Conservation (phyloP, 2,113 vertebrate genomes). For the Corapipo altera region DNA sequence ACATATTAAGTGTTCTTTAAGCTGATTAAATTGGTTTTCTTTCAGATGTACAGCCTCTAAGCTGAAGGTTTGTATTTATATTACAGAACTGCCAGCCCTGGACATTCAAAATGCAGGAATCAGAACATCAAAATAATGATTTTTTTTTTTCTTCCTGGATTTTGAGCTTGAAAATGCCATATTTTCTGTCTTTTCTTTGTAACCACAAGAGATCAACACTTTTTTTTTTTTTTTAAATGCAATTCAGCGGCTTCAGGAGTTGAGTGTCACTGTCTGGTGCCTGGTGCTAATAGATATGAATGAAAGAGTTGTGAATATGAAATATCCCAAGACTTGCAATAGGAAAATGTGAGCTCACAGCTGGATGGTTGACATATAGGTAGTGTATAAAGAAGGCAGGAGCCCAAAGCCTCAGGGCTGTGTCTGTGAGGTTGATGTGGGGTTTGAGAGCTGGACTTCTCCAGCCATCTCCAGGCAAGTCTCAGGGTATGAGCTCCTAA, state of each 20-base stretch:
- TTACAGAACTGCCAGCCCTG: background rate
- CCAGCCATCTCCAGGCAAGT: background rate
- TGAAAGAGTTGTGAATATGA: background rate
- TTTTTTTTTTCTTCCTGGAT: background rate
- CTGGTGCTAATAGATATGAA: background rate
- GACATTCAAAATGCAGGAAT: background rate
- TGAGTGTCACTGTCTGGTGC: background rate
- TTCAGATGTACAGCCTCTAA: background rate
- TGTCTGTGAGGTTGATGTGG: background rate
- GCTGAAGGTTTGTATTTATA: background rate
- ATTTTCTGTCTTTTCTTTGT: background rate
- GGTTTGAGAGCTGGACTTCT: background rate
- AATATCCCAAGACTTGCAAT: background rate
- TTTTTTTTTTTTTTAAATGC: background rate
- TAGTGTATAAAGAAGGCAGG: background rate
- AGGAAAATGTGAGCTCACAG: background rate
- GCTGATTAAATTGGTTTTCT: background rate
- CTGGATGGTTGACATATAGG: background rate
- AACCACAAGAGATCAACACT: background rate
- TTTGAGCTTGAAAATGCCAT: background rate
- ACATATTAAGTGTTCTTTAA: background rate
- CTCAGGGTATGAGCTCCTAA: background rate
- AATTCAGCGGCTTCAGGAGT: background rate
- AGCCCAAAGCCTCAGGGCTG: background rate
- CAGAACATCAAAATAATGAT: background rate